phyloP scores from a whole-genome alignment of 2,888 invertebrate species.

The Cenopis cana region DNA sequence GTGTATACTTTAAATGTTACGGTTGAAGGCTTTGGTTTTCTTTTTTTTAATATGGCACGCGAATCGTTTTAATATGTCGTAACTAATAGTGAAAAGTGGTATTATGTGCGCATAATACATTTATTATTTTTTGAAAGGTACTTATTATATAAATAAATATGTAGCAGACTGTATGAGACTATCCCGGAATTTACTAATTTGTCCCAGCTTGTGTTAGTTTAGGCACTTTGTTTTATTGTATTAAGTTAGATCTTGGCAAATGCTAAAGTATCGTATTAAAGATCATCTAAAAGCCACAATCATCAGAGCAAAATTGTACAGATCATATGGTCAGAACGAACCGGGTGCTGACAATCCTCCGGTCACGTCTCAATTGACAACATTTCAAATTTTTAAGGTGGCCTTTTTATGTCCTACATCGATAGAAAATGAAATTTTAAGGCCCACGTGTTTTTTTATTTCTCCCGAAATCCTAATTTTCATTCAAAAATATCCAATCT shows the following conservation, averaged over 20 bases:
- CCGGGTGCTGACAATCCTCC: too few relatives aligned
- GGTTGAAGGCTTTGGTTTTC: neutral
- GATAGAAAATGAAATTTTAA: too few relatives aligned
- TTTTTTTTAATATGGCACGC: neutral
- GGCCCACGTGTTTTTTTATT: too few relatives aligned
- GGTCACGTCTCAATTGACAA: too few relatives aligned
- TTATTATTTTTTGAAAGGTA: neutral
- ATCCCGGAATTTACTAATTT: neutral
- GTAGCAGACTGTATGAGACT: too few relatives aligned
- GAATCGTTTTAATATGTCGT: neutral
- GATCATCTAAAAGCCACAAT: neutral
- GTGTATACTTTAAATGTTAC: neutral
- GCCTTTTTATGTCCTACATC: too few relatives aligned
- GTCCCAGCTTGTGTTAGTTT: neutral
- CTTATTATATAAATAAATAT: too few relatives aligned
- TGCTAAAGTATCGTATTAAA: neutral
- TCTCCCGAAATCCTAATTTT: too few relatives aligned
- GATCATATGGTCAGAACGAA: neutral
- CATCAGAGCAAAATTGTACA: neutral
- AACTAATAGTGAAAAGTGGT: neutral
- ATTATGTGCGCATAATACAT: neutral
- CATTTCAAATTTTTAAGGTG: too few relatives aligned
- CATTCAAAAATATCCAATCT: too few relatives aligned
- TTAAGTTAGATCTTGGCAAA: neutral
- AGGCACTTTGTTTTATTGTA: neutral